Conservation (phyloP, 1,140 invertebrate species). For the Platyura marginata region DNA sequence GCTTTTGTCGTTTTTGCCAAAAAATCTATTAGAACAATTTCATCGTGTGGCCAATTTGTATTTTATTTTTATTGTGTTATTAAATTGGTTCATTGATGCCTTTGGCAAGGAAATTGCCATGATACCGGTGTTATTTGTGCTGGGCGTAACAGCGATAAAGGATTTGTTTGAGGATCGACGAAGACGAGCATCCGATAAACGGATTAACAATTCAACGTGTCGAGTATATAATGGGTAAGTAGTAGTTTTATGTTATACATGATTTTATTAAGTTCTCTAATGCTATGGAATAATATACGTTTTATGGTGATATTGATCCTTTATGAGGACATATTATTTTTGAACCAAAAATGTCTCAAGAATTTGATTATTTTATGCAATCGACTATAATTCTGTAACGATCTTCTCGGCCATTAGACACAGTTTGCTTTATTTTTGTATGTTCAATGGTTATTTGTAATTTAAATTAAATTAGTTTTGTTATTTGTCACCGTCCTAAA, state of each 20-base stretch:
- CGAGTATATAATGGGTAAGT: conserved; percentile 79
- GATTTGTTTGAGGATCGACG: conserved; percentile 92
- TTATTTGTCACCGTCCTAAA: too few relatives aligned
- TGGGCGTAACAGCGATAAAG: conserved; percentile 92
- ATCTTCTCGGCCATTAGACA: too few relatives aligned
- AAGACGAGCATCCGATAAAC: conserved; percentile 71
- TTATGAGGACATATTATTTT: too few relatives aligned
- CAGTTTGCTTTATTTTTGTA: too few relatives aligned
- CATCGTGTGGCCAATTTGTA: conserved; percentile 95
- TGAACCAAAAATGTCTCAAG: too few relatives aligned
- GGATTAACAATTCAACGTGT: conserved; percentile 86
- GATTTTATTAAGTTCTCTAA: too few relatives aligned
- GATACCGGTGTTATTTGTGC: conserved; percentile 85
- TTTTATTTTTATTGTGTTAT: conserved; percentile 89
- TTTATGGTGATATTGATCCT: too few relatives aligned
- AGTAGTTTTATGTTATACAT: not conserved
- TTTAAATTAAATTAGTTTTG: too few relatives aligned
- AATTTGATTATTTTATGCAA: too few relatives aligned
- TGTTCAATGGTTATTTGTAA: too few relatives aligned
- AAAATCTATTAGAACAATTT: conserved; percentile 96
- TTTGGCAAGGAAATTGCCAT: conserved; percentile 94
- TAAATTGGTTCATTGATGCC: conserved; percentile 92
- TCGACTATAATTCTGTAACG: too few relatives aligned
- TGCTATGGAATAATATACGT: too few relatives aligned
- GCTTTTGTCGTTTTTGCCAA: conserved; percentile 80